Evolutionary conservation across 2,113 vertebrate genomes (phyloP), one percentile per base, ranked within the genome.

Genomic region (Monarcha castaneiventris): DNA sequence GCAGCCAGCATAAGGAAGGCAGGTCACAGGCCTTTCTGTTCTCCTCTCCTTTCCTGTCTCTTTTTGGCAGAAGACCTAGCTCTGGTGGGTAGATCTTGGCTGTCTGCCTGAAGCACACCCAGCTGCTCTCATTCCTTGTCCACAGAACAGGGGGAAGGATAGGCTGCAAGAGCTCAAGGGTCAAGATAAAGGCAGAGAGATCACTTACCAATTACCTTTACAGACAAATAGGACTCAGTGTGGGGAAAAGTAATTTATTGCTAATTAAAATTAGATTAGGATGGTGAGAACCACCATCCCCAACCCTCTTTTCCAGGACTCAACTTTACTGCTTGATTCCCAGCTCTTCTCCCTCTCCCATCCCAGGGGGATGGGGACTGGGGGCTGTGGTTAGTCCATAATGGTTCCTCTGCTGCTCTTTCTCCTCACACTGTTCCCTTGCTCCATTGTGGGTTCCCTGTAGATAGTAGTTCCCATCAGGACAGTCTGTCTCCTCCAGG

Each of bases 171-270:
- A 55, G 15, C 29, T 92, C 56, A 41, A 19, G 26, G 29, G 19
- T 43, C 3, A 4, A 49, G 27, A 44, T 73, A 30, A 77, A 84
- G 55, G 20, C 16, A 16, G 21, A 30, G 35, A 80, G 54, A 68
- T 93, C 30, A 27, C 30, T 59, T 62, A n/a, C 29, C 19, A 32
- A 1, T 92, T 93, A 10, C 25, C 17, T 13, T 66, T 72, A 35
- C 2, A 6, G 44, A 11, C 43, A 69, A 81, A 71, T 22, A 5
- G 5, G 46, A 22, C n/a, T 64, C 8, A 32, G 13, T 0, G 0
- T 16, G 11, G 49, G 20, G 18, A 74, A 74, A 67, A 83, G 10
- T 23, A 74, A 54, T 69, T 33, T 61, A 19, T 74, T 73, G 41
- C n/a, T 62, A 33, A 39, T 51, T 72, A 46, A 43, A 83, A 64